These are phyloP conservation scores for Hoplodrina ambigua DNA, from an alignment of 2,888 invertebrate genomes.

Conservation along the genomic window DNA sequence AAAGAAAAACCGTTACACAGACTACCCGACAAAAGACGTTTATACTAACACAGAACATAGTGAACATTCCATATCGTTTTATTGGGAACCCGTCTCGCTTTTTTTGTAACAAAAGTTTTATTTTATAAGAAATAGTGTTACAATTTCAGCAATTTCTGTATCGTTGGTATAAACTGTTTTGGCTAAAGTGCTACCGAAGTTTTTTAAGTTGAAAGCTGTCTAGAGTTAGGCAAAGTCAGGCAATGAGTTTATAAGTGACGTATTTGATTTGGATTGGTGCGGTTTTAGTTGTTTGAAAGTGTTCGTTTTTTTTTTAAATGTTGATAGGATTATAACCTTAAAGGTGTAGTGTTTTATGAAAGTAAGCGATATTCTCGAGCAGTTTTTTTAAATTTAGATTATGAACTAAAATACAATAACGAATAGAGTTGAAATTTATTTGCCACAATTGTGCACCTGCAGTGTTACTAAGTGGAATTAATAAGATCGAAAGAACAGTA, in stretches of 20 bases:
- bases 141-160: constrained; percentile 40
- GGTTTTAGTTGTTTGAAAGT: constrained; percentile 4
- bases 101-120: constrained; percentile 57
- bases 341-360: background rate
- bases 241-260: constrained; percentile 15
- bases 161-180: constrained; percentile 26
- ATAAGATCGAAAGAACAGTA: too few relatives aligned
- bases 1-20: constrained; percentile 48
- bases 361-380: background rate
- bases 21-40: constrained; percentile 57
- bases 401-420: too few relatives aligned
- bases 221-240: constrained; percentile 27
- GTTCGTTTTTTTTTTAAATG: background rate
- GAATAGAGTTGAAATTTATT: too few relatives aligned
- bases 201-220: constrained; percentile 18
- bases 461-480: too few relatives aligned
- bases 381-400: too few relatives aligned
- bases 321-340: background rate
- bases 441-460: too few relatives aligned
- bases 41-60: constrained; percentile 59
- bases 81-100: constrained; percentile 60
- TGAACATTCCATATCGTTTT: constrained; percentile 65
- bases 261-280: constrained; percentile 14
- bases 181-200: constrained; percentile 10
- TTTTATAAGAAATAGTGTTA: constrained; percentile 54